Evolutionary conservation across 2,797 vertebrate genomes (phyloP).

Genomic region (Aplochiton taeniatus): DNA sequence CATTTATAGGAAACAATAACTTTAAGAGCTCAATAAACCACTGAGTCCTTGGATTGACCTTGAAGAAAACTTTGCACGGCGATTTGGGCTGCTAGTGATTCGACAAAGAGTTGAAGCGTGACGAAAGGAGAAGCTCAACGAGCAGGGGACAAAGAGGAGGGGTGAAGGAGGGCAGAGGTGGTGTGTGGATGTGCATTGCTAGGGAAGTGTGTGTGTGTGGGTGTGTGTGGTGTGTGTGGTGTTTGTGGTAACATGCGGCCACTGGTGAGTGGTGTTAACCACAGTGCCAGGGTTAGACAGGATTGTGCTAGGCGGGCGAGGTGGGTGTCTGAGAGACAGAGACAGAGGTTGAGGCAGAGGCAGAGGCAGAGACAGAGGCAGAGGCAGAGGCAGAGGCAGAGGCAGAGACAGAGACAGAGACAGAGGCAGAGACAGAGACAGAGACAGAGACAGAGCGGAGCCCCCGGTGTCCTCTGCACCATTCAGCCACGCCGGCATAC

Average conservation of each 20-base stretch:
- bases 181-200: slow-evolving; percentile 27
- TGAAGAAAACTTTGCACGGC: too few species aligned
- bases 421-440: slow-evolving; percentile 11
- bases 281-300: slow-evolving; percentile 24
- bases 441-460: slow-evolving; percentile 8
- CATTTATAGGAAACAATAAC: too few species aligned
- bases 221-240: background rate
- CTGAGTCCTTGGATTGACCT: too few species aligned
- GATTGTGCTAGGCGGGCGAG: slow-evolving; percentile 9
- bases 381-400: too few species aligned
- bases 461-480: slow-evolving; percentile 12
- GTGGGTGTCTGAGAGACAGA: slow-evolving; percentile 13
- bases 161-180: slow-evolving; percentile 1
- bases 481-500: background rate
- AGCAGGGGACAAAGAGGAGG: background rate
- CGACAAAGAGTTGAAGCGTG: too few species aligned
- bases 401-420: slow-evolving; percentile 11
- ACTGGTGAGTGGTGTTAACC: slow-evolving; percentile 37
- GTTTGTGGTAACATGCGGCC: slow-evolving; percentile 28
- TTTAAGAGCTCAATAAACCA: too few species aligned
- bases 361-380: too few species aligned
- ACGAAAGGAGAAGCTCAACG: too few species aligned
- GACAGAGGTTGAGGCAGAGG: slow-evolving; percentile 11
- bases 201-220: slow-evolving; percentile 13
- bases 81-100: too few species aligned